Percentiles rank a stretch among this genome's conserved stretches.
Evolutionary conservation across 1,140 invertebrate genomes (phyloP).

Genomic region (Camponotus pennsylvanicus): DNA sequence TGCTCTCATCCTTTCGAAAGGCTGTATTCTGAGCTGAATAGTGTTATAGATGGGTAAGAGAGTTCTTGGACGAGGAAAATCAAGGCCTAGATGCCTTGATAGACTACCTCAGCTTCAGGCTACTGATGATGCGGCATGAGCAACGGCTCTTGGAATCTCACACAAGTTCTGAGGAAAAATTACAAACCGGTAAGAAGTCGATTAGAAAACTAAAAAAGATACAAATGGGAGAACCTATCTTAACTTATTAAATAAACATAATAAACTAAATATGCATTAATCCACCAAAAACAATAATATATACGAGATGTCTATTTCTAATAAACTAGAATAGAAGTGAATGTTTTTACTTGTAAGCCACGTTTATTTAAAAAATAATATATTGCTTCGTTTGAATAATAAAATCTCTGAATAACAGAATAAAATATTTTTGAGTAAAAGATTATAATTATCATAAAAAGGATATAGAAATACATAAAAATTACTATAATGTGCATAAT

Average conservation of each 20-base stretch:
- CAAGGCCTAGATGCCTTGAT: constrained; percentile 98
- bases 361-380: neutral
- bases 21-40: constrained; percentile 40
- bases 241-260: neutral
- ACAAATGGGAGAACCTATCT: neutral
- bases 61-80: constrained; percentile 98
- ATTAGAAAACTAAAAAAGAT: constrained; percentile 15
- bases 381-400: neutral
- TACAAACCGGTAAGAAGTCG: constrained; percentile 82
- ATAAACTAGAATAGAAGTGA: neutral
- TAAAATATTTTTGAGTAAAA: constrained; percentile 8
- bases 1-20: neutral
- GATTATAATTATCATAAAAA: neutral
- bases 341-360: neutral
- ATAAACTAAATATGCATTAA: neutral
- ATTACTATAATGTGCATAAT: neutral
- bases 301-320: neutral
- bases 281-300: neutral
- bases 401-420: neutral
- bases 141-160: constrained; percentile 91
- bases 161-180: constrained; percentile 90
- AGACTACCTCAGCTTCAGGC: constrained; percentile 97
- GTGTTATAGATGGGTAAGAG: constrained; percentile 96
- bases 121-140: constrained; percentile 96
- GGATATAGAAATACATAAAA: neutral